A percentile compares a stretch with the other conserved stretches of the same genome.
phyloP scores from a whole-genome alignment of 2,113 vertebrate species.

The Onychostoma macrolepis region DNA sequence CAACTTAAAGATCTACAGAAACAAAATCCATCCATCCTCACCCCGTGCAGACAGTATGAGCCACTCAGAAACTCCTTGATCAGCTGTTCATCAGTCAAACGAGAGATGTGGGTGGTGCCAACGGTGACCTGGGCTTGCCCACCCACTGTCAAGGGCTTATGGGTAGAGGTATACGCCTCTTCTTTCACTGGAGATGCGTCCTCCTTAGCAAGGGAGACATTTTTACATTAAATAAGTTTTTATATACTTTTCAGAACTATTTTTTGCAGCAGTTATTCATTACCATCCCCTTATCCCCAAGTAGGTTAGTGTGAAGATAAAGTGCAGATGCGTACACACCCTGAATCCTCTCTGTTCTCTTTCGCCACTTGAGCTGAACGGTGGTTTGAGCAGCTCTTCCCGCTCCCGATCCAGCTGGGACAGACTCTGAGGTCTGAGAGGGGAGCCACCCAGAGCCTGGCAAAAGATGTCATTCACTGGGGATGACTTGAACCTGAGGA shows the following conservation, averaged over 20 bases:
- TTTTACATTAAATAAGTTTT: background rate
- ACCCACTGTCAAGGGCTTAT: constrained; percentile 90
- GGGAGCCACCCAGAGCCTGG: constrained; percentile 91
- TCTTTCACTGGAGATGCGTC: constrained; percentile 80
- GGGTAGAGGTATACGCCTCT: constrained; percentile 88
- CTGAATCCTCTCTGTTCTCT: constrained; percentile 71
- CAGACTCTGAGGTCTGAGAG: constrained; percentile 87
- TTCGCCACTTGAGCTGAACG: constrained; percentile 83
- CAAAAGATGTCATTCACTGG: constrained; percentile 97
- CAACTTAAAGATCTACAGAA: background rate
- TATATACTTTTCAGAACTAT: background rate
- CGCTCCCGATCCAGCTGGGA: constrained; percentile 87
- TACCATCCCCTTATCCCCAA: background rate
- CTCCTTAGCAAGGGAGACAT: constrained; percentile 72
- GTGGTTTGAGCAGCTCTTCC: constrained; percentile 85
- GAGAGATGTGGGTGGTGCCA: constrained; percentile 96
- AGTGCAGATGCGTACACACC: background rate
- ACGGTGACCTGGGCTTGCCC: constrained; percentile 87
- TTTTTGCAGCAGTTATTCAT: background rate
- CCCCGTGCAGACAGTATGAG: constrained; percentile 97
- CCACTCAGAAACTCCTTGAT: constrained; percentile 98
- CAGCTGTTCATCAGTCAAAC: constrained; percentile 94
- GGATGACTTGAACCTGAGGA: constrained; percentile 86
- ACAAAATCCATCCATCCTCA: constrained; percentile 68
- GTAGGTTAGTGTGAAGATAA: background rate